These are phyloP conservation scores for Balearica regulorum DNA, from an alignment of 2,797 vertebrate species.

Conservation along the genomic window DNA sequence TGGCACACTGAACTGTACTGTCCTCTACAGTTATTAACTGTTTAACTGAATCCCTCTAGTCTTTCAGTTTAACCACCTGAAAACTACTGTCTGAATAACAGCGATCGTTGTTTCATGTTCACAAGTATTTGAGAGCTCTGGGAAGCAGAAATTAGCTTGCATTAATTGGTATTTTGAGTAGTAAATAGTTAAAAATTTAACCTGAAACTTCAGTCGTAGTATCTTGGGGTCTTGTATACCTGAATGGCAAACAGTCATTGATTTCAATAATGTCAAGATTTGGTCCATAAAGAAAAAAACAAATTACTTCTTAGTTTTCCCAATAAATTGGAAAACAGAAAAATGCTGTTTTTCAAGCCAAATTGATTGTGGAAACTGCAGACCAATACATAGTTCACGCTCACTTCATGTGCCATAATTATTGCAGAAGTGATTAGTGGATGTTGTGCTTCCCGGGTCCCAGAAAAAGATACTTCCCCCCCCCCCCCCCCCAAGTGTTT, in stretches of 20 bases:
- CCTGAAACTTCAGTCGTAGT: background rate
- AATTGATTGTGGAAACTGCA: background rate
- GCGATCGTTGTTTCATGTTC: background rate
- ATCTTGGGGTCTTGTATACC: background rate
- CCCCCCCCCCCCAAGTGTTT: background rate
- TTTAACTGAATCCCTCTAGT: slow-evolving; percentile 17
- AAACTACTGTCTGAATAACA: background rate
- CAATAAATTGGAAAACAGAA: background rate
- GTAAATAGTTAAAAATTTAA: background rate
- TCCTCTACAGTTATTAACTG: background rate
- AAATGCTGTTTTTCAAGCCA: background rate
- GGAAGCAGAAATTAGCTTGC: background rate
- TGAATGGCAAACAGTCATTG: background rate
- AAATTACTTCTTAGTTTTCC: background rate
- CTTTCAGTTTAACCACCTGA: background rate
- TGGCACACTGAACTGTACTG: background rate
- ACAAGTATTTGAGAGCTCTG: background rate
- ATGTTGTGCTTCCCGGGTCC: background rate
- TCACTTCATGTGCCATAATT: background rate
- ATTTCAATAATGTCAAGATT: background rate
- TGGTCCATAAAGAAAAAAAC: background rate
- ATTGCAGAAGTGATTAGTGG: background rate
- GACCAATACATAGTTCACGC: background rate
- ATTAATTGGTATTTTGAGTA: background rate
- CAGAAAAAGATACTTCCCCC: background rate